phyloP scores from a whole-genome alignment of 2,888 invertebrate genomes.

The Ditula angustiorana region DNA sequence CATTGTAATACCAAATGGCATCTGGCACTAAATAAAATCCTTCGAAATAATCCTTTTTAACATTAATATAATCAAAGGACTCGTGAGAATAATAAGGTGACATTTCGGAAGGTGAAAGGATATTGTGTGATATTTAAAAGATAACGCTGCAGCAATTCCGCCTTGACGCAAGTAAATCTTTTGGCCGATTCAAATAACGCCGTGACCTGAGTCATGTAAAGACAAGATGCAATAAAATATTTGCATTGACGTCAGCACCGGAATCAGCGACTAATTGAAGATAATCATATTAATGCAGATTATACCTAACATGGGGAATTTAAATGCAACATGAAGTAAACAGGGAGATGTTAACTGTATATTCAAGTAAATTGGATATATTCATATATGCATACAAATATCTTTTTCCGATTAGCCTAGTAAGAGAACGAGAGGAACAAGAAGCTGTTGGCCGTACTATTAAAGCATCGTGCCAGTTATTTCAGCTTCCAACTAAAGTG shows the following conservation, averaged over 20 bases:
- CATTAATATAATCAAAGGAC: constrained; percentile 3
- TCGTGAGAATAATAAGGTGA: neutral
- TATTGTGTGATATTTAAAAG: constrained; percentile 30
- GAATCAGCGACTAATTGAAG: constrained; percentile 26
- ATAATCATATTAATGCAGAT: constrained; percentile 23
- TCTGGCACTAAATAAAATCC: constrained; percentile 3
- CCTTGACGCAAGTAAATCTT: constrained; percentile 39
- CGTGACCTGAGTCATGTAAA: constrained; percentile 32
- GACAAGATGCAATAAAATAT: constrained; percentile 30
- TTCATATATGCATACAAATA: too few relatives aligned
- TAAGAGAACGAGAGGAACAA: neutral
- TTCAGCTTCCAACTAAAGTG: neutral
- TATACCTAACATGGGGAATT: constrained; percentile 9
- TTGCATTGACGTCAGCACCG: constrained; percentile 33
- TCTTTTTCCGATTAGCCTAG: neutral
- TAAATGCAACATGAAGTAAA: constrained; percentile 2
- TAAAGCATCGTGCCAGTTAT: neutral
- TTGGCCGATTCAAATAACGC: constrained; percentile 37
- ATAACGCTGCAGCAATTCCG: constrained; percentile 33
- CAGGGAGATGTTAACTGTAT: neutral
- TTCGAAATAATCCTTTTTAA: constrained; percentile 15
- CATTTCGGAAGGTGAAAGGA: constrained; percentile 29
- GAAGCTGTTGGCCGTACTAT: neutral
- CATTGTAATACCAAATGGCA: constrained; percentile 14
- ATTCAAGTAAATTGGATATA: neutral